Percentiles rank a stretch among this genome's conserved stretches.
phyloP scores from a whole-genome alignment of 92 coral and sea anemone genomes.

The Phenganax marumi region DNA sequence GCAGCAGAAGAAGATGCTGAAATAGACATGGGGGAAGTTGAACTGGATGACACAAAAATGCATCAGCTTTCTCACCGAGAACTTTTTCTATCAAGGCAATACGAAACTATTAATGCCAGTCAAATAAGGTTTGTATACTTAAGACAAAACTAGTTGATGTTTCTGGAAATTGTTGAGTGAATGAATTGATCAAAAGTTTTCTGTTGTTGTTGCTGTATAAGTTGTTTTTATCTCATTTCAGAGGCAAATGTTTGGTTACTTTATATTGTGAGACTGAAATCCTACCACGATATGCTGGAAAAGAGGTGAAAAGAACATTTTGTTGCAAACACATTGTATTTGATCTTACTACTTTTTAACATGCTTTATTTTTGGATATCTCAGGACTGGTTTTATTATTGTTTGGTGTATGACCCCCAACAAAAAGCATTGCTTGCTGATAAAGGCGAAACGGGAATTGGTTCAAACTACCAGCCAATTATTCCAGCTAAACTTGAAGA shows the following conservation, averaged over 20 bases:
- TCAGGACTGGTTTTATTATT: conserved; percentile 98
- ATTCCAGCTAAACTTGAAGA: conserved; percentile 65
- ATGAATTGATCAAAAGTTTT: background rate
- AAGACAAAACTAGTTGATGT: too few species aligned
- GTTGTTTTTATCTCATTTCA: conserved; percentile 12
- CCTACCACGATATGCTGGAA: conserved; percentile 82
- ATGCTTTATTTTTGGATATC: background rate
- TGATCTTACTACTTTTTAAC: background rate
- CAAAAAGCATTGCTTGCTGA: conserved; percentile 94
- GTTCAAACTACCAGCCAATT: conserved; percentile 73
- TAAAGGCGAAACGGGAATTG: conserved; percentile 95
- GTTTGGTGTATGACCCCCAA: conserved; percentile 96
- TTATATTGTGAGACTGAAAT: conserved; percentile 92
- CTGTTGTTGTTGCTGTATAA: background rate
- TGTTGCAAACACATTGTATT: background rate
- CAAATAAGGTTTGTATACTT: conserved; percentile 76
- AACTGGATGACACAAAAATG: conserved; percentile 81
- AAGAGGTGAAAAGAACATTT: conserved; percentile 67
- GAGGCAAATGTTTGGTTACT: conserved; percentile 96
- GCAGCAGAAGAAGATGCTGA: conserved; percentile 95
- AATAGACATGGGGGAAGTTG: conserved; percentile 95
- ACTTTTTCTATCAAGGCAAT: conserved; percentile 92
- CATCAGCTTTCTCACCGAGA: conserved; percentile 97
- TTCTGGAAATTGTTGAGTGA: background rate
- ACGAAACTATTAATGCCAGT: conserved; percentile 98